Evolutionary conservation across 2,797 vertebrate species (phyloP).

Genomic region (Odontamblyopus lacepedii): DNA sequence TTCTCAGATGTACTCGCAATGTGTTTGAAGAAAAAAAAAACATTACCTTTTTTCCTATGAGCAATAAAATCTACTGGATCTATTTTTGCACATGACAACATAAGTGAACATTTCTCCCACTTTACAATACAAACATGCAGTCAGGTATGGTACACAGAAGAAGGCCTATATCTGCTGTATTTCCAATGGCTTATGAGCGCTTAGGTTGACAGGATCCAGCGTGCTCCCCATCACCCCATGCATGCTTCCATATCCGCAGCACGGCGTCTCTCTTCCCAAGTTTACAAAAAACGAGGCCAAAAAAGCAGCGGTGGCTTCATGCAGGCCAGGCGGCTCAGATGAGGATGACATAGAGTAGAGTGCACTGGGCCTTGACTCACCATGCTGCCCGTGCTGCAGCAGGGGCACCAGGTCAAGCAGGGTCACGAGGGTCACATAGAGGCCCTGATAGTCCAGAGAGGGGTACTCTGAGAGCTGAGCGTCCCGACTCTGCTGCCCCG

Average conservation of each 20-base stretch:
- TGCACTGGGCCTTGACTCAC: constrained; percentile 88
- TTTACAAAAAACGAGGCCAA: constrained; percentile 67
- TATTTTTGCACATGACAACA: constrained; percentile 54
- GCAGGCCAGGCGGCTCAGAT: constrained; percentile 73
- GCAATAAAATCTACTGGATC: constrained; percentile 25
- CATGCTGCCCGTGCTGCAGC: constrained; percentile 99
- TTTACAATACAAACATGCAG: constrained; percentile 74
- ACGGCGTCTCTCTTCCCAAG: constrained; percentile 70
- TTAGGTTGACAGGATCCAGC: constrained; percentile 75
- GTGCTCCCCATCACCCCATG: constrained; percentile 78
- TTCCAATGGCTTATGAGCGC: constrained; percentile 75
- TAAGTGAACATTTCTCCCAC: constrained; percentile 62
- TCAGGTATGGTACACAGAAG: constrained; percentile 69
- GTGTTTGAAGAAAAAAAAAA: constrained; percentile 8
- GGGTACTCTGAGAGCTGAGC: constrained; percentile 99
- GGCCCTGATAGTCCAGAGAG: constrained; percentile 99
- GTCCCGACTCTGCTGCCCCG: constrained; percentile 97
- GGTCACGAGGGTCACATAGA: constrained; percentile 99
- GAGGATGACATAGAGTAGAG: constrained; percentile 73
- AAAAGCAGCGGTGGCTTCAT: constrained; percentile 77
- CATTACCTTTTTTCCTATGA: constrained; percentile 38
- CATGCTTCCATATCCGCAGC: constrained; percentile 77
- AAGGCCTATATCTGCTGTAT: constrained; percentile 65
- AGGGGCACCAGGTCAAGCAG: constrained; percentile 99
- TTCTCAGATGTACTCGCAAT: constrained; percentile 38